These are phyloP conservation scores for Theonella swinhoei DNA, from an alignment of 37 sponge, comb jelly and placozoan species.

Conservation along the genomic window DNA sequence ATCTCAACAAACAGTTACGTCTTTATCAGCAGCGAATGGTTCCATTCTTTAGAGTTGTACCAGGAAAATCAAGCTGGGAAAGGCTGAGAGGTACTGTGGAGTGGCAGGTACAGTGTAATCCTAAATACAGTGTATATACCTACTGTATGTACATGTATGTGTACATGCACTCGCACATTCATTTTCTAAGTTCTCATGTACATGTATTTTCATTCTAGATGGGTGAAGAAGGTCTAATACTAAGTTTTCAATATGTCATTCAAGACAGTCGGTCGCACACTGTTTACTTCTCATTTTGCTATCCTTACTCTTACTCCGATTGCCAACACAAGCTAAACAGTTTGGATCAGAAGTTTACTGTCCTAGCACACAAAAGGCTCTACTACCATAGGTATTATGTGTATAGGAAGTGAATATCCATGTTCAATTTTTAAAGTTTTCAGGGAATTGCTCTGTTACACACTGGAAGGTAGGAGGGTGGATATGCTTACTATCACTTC, in stretches of 20 bases:
- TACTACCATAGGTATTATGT: slow-evolving; percentile 91
- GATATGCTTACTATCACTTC: slow-evolving; percentile 93
- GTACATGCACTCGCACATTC: background rate
- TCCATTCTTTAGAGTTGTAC: slow-evolving; percentile 73
- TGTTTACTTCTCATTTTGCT: slow-evolving; percentile 92
- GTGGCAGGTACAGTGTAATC: slow-evolving; percentile 61
- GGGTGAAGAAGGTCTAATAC: slow-evolving; percentile 61
- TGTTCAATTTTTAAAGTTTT: background rate
- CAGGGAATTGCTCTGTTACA: slow-evolving; percentile 71
- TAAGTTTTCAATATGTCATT: slow-evolving; percentile 75
- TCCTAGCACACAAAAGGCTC: slow-evolving; percentile 21
- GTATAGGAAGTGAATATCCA: no score
- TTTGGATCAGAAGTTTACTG: slow-evolving; percentile 34
- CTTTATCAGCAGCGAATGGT: slow-evolving; percentile 91
- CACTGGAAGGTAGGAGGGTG: slow-evolving; percentile 79
- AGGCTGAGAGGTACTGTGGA: slow-evolving; percentile 70
- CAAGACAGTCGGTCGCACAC: slow-evolving; percentile 55
- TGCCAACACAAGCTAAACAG: slow-evolving; percentile 69
- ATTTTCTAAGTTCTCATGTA: background rate
- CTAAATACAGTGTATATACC: background rate
- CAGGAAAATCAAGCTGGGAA: slow-evolving; percentile 86
- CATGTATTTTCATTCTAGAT: background rate
- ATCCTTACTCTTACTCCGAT: slow-evolving; percentile 90
- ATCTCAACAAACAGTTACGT: slow-evolving; percentile 89
- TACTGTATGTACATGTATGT: slow-evolving; percentile 38